Evolutionary conservation across 2,888 invertebrate species (phyloP).

Genomic region (Julus scanicus): DNA sequence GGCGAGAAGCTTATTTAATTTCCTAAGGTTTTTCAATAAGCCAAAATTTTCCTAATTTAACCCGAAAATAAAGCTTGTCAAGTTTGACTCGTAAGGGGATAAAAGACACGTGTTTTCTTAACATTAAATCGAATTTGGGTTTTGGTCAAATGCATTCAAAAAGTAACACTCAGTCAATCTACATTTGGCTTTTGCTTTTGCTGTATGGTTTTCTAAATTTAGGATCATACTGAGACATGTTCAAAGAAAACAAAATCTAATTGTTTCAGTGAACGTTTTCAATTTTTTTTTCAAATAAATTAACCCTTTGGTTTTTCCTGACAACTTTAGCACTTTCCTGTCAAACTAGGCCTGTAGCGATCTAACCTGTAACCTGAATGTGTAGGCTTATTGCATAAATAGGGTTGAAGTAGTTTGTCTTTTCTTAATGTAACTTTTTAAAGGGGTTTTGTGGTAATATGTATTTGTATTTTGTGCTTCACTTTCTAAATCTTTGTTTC

Average conservation of each 20-base stretch:
- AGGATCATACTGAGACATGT: background rate
- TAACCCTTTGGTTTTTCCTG: conserved; percentile 3
- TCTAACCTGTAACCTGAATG: background rate
- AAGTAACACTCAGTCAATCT: background rate
- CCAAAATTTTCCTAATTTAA: background rate
- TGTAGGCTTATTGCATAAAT: background rate
- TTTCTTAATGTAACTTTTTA: conserved; percentile 11
- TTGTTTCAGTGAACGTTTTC: background rate
- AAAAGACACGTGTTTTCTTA: background rate
- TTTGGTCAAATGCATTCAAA: background rate
- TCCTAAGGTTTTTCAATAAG: background rate
- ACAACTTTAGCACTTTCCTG: conserved; percentile 23
- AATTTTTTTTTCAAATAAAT: background rate
- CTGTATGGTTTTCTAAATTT: background rate
- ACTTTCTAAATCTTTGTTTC: conserved; percentile 3
- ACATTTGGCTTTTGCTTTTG: background rate
- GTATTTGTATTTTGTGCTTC: conserved; percentile 29
- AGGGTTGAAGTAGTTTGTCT: background rate
- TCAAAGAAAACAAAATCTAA: background rate
- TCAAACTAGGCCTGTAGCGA: conserved; percentile 25
- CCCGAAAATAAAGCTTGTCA: background rate
- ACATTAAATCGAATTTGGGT: background rate
- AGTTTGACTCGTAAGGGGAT: background rate
- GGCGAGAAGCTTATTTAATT: background rate
- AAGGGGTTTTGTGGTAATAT: conserved; percentile 13